A percentile compares a stretch with the other conserved stretches of the same genome.
Conservation (phyloP, 2,113 vertebrate species). For the Pseudonaja textilis region DNA sequence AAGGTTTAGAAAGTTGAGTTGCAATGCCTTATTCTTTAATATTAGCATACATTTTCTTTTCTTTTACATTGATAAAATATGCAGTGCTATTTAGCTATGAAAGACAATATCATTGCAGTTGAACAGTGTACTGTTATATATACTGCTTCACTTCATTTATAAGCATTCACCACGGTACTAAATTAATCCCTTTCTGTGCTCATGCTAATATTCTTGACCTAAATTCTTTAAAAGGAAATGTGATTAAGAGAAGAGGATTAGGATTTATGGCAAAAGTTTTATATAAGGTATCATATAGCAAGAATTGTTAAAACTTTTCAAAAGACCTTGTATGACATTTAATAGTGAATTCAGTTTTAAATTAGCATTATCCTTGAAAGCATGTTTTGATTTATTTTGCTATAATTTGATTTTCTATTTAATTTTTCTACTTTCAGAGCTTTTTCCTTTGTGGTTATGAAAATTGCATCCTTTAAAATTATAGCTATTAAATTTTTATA, state of each 20-base stretch:
- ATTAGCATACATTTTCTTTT: too few species aligned
- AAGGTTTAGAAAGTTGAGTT: background rate
- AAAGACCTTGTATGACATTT: background rate
- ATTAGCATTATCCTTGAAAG: background rate
- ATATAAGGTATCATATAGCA: background rate
- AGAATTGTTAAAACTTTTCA: background rate
- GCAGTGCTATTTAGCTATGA: background rate
- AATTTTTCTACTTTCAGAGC: background rate
- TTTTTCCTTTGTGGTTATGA: background rate
- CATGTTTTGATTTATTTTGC: background rate
- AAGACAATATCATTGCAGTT: background rate
- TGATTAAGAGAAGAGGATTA: background rate
- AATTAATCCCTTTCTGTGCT: background rate
- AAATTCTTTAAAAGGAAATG: conserved; percentile 8
- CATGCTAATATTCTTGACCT: background rate
- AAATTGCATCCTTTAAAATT: background rate
- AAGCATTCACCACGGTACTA: background rate
- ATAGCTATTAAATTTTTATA: background rate
- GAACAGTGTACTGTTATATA: background rate
- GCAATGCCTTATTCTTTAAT: background rate
- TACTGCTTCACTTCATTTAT: background rate
- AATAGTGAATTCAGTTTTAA: background rate
- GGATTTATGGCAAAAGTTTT: background rate
- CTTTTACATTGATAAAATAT: background rate
- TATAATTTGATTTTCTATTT: background rate